Conservation (phyloP, 1,140 invertebrate genomes). For the Bathynomus jamesi region DNA sequence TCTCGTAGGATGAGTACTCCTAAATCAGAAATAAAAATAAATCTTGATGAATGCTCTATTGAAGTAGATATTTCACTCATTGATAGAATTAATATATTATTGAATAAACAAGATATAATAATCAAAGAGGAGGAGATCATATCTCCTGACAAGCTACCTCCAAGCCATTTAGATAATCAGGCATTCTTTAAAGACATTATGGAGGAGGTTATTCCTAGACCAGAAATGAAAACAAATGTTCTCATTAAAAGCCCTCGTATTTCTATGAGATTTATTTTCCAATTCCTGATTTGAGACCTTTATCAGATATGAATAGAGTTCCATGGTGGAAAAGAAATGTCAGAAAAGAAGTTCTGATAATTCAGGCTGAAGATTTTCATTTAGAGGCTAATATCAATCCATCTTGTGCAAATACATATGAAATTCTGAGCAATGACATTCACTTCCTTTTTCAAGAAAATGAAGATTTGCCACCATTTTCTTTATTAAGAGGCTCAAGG, state of each 20-base stretch:
- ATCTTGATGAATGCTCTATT: conserved; percentile 50
- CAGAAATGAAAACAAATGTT: conserved; percentile 37
- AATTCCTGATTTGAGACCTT: conserved; percentile 69
- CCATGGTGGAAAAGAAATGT: conserved; percentile 74
- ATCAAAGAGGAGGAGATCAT: conserved; percentile 42
- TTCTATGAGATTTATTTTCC: conserved; percentile 61
- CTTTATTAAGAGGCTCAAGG: conserved; percentile 49
- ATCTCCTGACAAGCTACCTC: too few species aligned
- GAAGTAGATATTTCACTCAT: conserved; percentile 81
- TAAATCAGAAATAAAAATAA: conserved; percentile 33
- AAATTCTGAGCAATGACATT: conserved; percentile 54
- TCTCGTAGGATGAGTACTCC: conserved; percentile 27
- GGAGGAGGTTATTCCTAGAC: conserved; percentile 38
- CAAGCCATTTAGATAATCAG: conserved; percentile 28
- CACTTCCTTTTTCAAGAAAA: conserved; percentile 55
- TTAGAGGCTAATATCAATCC: too few species aligned
- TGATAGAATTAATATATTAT: conserved; percentile 66
- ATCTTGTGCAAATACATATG: too few species aligned
- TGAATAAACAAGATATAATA: conserved; percentile 55
- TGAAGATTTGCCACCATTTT: conserved; percentile 47
- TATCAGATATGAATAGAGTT: conserved; percentile 58
- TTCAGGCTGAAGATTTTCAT: conserved; percentile 58
- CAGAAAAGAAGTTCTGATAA: conserved; percentile 63
- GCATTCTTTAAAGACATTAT: conserved; percentile 39
- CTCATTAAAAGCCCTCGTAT: conserved; percentile 35